Evolutionary conservation across 2,113 vertebrate species (phyloP), one percentile per base, ranked within the genome.

Genomic region (Xiphophorus couchianus): DNA sequence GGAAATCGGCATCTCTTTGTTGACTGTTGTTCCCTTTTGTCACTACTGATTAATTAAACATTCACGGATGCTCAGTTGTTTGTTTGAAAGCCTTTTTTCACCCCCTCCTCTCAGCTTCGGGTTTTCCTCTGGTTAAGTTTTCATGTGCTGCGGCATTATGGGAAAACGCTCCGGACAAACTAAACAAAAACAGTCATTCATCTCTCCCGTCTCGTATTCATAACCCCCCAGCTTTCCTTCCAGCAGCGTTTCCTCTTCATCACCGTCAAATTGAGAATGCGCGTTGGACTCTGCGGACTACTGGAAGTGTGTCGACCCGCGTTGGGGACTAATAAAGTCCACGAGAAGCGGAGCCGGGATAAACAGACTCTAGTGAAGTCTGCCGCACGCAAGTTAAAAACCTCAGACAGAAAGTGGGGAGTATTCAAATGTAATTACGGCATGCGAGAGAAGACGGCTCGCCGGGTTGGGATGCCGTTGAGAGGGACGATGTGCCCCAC

Each of bases 11-110:
- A 62, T 84, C 84, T 87, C 90, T 94, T 93, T 94, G 91, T 89
- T 92, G 89, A 93, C 91, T 90, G 90, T 90, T 94, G 90, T 93
- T 94, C 91, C 89, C 91, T 93, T 94, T 94, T 93, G 91, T 94
- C 91, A 80, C 90, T 81, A 74, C 91, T 92, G 93, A 94, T 95
- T 94, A 95, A 94, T 95, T 95, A 95, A 94, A 94, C 93, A 95
- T 95, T 91, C 88, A 83, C 64, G 75, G 84, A 84, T 48, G 84
- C 91, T 91, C 87, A 83, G 86, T 85, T 93, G 85, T 92, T 92
- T 82, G 84, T 80, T 85, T 91, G 90, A 93, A 94, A 93, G 88
- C 71, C 69, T 85, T 92, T 83, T 76, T 54, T 54, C 22, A 37
- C 10, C 22, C 22, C 7, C 48, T 19, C 15, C 73, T 84, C 76